These are phyloP conservation scores for Anabacerthia variegaticeps DNA, from an alignment of 2,797 vertebrate genomes.

Conservation along the genomic window DNA sequence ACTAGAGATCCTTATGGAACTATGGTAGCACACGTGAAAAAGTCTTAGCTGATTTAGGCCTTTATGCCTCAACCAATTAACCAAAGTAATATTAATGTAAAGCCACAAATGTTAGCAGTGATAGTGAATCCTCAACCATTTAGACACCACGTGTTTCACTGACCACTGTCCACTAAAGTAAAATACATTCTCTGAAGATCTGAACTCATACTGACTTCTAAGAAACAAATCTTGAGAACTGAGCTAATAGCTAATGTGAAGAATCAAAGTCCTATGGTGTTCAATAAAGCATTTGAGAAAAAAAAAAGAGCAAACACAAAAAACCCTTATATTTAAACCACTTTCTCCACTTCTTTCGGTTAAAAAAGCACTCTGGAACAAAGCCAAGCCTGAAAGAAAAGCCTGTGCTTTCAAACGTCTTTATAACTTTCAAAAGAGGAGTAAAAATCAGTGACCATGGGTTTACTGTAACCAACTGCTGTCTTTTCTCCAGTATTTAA, in stretches of 20 bases:
- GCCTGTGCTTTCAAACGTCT: neutral
- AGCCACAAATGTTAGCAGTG: neutral
- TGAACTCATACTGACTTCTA: neutral
- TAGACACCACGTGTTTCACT: neutral
- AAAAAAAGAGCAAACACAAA: neutral
- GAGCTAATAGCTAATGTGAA: neutral
- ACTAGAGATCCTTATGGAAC: neutral
- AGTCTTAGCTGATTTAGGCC: neutral
- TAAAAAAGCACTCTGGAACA: neutral
- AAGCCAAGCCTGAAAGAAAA: neutral
- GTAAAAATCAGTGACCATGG: neutral
- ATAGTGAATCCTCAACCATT: neutral
- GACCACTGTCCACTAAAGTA: neutral
- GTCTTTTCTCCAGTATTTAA: neutral
- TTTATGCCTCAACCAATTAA: neutral
- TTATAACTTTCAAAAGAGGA: neutral
- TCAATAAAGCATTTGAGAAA: neutral
- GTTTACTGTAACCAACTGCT: neutral
- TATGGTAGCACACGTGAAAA: rapidly evolving
- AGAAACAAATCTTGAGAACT: neutral
- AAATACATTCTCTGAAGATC: neutral
- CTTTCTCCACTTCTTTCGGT: neutral
- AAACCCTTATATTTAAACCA: neutral
- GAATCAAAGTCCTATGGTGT: neutral
- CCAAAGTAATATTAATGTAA: neutral